Evolutionary conservation across 1,140 invertebrate species (phyloP).

Genomic region (Drosophila trapezifrons): DNA sequence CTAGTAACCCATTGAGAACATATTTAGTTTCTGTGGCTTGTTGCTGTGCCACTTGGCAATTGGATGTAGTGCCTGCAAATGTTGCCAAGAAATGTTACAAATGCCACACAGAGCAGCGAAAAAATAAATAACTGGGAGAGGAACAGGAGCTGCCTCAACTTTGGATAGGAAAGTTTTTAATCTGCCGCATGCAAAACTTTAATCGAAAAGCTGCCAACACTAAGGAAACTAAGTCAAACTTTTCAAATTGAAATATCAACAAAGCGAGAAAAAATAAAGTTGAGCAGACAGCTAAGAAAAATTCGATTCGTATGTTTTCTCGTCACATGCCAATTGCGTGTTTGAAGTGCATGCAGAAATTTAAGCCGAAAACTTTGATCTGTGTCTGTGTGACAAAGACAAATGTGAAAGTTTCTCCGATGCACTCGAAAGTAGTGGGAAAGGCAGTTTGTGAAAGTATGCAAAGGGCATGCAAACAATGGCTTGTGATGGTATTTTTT

Average conservation of each 20-base stretch:
- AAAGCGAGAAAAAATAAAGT: constrained; percentile 1
- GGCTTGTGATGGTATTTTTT: constrained; percentile 29
- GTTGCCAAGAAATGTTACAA: constrained; percentile 45
- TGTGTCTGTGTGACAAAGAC: constrained; percentile 44
- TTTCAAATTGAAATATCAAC: constrained; percentile 66
- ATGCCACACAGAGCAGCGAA: constrained; percentile 20
- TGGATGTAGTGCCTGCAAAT: constrained; percentile 17
- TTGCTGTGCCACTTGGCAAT: constrained; percentile 42
- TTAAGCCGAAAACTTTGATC: constrained; percentile 68
- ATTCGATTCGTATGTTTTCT: constrained; percentile 57
- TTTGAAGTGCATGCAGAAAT: constrained; percentile 61
- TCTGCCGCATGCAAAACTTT: constrained; percentile 63
- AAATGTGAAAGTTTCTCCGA: constrained; percentile 55
- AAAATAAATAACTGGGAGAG: constrained; percentile 2
- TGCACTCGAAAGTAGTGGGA: constrained; percentile 29
- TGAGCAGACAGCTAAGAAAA: constrained; percentile 20
- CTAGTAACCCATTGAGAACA: constrained; percentile 20
- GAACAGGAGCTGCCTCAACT: constrained; percentile 27
- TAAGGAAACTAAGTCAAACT: constrained; percentile 62
- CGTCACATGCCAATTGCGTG: constrained; percentile 62
- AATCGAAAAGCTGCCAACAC: constrained; percentile 56
- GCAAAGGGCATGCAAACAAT: constrained; percentile 55
- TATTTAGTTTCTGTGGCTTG: constrained; percentile 26
- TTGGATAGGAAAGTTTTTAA: constrained; percentile 57
- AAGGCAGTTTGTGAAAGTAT: constrained; percentile 47